A percentile compares a stretch with the other conserved stretches of the same genome.
phyloP scores from a whole-genome alignment of 1,140 invertebrate species.

The Elysia chlorotica region DNA sequence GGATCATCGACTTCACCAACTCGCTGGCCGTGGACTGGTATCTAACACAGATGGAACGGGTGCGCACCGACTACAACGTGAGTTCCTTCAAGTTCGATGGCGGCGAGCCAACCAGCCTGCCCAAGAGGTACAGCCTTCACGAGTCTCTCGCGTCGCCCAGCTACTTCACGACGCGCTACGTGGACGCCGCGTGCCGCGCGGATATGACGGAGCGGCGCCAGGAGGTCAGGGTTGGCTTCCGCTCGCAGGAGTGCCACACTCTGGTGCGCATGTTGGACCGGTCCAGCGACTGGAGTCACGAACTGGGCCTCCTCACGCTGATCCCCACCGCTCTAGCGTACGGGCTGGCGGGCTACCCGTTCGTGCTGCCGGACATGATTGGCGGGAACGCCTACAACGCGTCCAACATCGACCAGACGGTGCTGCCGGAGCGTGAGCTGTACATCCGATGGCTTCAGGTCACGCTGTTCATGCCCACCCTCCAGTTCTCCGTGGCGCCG shows the following conservation, averaged over 20 bases:
- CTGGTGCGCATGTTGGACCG: conserved; percentile 91
- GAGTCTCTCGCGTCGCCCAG: conserved; percentile 25
- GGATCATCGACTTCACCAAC: conserved; percentile 52
- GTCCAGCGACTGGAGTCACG: conserved; percentile 77
- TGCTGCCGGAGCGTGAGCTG: conserved; percentile 74
- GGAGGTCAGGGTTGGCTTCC: conserved; percentile 80
- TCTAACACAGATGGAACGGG: conserved; percentile 66
- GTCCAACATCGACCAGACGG: conserved; percentile 23
- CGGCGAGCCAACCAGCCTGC: conserved; percentile 80
- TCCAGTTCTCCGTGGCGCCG: conserved; percentile 88
- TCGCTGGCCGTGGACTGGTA: conserved; percentile 72
- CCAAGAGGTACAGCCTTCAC: conserved; percentile 51
- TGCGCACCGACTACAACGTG: conserved; percentile 66
- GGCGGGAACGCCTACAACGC: conserved; percentile 80
- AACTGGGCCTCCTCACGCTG: conserved; percentile 83
- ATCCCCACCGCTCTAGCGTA: conserved; percentile 82
- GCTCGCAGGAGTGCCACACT: conserved; percentile 77
- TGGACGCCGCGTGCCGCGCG: conserved; percentile 57
- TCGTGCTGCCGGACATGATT: conserved; percentile 90
- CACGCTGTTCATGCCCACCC: conserved; percentile 82
- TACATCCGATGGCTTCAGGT: conserved; percentile 88
- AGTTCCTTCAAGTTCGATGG: conserved; percentile 94
- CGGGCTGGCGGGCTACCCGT: conserved; percentile 83
- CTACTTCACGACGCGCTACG: conserved; percentile 53
- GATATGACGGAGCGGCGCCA: conserved; percentile 70